Percentiles rank a stretch among this genome's conserved stretches.
These are phyloP conservation scores for Lophius americanus DNA, from an alignment of 2,797 vertebrate species.

Conservation along the genomic window DNA sequence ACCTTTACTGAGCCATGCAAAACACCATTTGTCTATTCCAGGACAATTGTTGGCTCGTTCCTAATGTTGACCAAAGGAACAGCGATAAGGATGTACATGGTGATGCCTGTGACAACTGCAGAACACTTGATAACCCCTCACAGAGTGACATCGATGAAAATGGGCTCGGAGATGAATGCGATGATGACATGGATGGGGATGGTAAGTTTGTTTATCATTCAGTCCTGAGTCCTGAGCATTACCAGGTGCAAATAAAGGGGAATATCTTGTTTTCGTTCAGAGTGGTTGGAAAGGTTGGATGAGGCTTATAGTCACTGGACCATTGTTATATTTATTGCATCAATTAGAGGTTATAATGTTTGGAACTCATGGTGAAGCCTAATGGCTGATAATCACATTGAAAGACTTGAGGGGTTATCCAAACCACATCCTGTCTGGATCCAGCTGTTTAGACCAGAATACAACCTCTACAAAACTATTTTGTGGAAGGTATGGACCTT, in stretches of 20 bases:
- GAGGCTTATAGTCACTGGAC: not conserved
- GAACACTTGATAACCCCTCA: constrained; percentile 85
- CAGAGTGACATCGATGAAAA: constrained; percentile 94
- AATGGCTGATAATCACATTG: constrained; percentile 38
- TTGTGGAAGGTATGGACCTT: constrained; percentile 23
- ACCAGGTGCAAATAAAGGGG: not conserved
- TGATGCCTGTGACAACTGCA: constrained; percentile 96
- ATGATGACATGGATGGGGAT: constrained; percentile 97
- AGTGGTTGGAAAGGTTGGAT: constrained; percentile 7
- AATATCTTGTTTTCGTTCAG: not conserved
- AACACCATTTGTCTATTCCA: constrained; percentile 53
- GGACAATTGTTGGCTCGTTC: constrained; percentile 94
- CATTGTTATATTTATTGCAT: constrained; percentile 42
- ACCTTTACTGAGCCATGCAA: not conserved
- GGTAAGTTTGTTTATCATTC: constrained; percentile 73
- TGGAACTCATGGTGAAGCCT: constrained; percentile 39
- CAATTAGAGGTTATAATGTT: constrained; percentile 30
- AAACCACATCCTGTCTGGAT: constrained; percentile 39
- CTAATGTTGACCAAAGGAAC: constrained; percentile 93
- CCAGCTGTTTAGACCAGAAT: constrained; percentile 18
- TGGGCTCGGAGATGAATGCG: constrained; percentile 93
- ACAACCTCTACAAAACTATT: constrained; percentile 15
- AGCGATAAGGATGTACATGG: constrained; percentile 91
- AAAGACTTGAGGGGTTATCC: constrained; percentile 28
- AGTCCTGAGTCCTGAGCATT: not conserved